These are phyloP conservation scores for Sus cebifrons DNA, from an alignment of 2,797 vertebrate species.

Conservation along the genomic window DNA sequence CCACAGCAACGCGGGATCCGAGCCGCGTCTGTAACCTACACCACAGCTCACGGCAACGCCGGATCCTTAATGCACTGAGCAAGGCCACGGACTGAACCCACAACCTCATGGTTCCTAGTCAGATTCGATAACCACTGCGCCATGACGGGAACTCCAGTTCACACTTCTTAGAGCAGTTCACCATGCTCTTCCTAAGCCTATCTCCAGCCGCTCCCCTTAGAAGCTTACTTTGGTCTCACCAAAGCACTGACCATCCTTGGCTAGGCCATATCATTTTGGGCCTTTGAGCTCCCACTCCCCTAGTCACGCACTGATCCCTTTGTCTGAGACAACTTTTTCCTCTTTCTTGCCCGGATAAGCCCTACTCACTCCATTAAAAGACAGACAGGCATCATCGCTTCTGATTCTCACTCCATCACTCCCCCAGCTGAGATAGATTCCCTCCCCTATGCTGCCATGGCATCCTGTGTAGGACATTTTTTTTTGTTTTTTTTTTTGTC, in stretches of 20 bases:
- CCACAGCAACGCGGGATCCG: too few relatives aligned
- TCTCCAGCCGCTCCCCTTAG: not conserved
- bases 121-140: too few relatives aligned
- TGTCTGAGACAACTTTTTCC: not conserved
- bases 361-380: not conserved
- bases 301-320: not conserved
- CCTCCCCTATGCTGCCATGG: not conserved
- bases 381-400: not conserved
- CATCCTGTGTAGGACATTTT: not conserved
- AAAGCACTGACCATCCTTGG: not conserved
- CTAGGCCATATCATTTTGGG: not conserved
- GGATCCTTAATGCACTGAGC: too few relatives aligned
- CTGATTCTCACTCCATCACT: not conserved
- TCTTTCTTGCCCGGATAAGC: not conserved
- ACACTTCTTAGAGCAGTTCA: not conserved
- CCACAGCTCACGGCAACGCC: too few relatives aligned
- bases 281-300: not conserved
- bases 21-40: too few relatives aligned
- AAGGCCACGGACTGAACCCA: too few relatives aligned
- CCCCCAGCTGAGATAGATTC: not conserved
- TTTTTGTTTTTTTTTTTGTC: too few relatives aligned
- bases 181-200: not conserved
- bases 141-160: not conserved
- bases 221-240: slow-evolving; percentile 38
- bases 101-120: too few relatives aligned